phyloP scores from a whole-genome alignment of 2,113 vertebrate species.

The Phylloscopus trochilus region DNA sequence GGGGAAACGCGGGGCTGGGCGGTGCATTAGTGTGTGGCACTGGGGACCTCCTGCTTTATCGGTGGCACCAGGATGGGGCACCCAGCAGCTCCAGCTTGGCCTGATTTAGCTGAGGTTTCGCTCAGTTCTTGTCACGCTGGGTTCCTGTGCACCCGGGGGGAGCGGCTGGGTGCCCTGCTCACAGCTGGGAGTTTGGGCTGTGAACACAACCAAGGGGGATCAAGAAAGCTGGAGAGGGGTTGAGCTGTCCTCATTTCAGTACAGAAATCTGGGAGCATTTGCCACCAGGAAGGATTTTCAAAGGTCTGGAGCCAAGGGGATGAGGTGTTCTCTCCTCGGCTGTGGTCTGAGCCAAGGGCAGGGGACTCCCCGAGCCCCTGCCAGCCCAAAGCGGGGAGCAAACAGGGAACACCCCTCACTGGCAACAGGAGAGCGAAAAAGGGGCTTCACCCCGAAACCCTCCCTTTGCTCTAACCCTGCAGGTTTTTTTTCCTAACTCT shows the following conservation, averaged over 20 bases:
- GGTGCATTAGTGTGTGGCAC: rapidly evolving
- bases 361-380: neutral
- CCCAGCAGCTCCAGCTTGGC: neutral
- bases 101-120: neutral
- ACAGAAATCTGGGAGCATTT: neutral
- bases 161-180: rapidly evolving
- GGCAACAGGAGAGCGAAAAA: neutral
- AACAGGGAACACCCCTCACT: neutral
- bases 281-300: neutral
- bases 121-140: rapidly evolving
- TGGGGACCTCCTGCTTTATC: neutral
- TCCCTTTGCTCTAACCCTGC: neutral
- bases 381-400: neutral
- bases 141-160: rapidly evolving
- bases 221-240: neutral
- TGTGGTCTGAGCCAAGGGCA: neutral
- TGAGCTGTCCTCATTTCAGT: neutral
- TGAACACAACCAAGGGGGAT: neutral
- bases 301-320: neutral
- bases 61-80: rapidly evolving
- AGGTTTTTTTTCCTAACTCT: neutral
- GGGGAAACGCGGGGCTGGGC: rapidly evolving
- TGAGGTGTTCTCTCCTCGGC: rapidly evolving
- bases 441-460: neutral
- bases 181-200: neutral